A percentile compares a stretch with the other conserved stretches of the same genome.
Conservation (phyloP, 1,140 invertebrate species). For the Maconellicoccus hirsutus region DNA sequence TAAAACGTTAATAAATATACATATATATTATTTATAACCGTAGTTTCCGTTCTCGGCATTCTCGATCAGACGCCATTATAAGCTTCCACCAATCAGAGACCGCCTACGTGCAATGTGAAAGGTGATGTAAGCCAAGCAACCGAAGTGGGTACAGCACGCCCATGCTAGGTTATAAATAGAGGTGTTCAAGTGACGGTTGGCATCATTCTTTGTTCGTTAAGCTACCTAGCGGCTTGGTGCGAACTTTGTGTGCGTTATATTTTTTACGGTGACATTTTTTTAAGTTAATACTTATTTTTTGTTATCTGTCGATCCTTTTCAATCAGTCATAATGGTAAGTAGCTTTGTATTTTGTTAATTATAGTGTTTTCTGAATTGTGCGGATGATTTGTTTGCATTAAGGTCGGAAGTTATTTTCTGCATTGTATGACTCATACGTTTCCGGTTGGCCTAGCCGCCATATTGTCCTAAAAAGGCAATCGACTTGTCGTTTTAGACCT, state of each 20-base stretch:
- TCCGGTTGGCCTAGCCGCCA: too few species aligned
- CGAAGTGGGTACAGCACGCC: neutral
- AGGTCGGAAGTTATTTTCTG: too few species aligned
- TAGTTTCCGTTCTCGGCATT: too few species aligned
- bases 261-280: neutral
- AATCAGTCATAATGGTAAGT: constrained; percentile 10
- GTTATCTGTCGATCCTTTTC: neutral
- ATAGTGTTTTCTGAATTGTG: too few species aligned
- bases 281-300: neutral
- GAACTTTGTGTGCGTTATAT: neutral
- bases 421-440: too few species aligned
- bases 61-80: too few species aligned
- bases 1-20: too few species aligned
- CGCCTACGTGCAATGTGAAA: neutral
- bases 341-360: neutral
- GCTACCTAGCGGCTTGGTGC: neutral
- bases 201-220: constrained; percentile 5
- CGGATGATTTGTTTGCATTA: too few species aligned
- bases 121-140: neutral
- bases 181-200: neutral
- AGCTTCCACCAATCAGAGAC: too few species aligned
- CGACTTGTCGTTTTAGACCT: too few species aligned
- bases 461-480: too few species aligned
- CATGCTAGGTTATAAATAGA: constrained; percentile 15
- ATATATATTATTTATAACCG: too few species aligned